phyloP scores from a whole-genome alignment of 1,140 invertebrate species.

The Augochlora pura region DNA sequence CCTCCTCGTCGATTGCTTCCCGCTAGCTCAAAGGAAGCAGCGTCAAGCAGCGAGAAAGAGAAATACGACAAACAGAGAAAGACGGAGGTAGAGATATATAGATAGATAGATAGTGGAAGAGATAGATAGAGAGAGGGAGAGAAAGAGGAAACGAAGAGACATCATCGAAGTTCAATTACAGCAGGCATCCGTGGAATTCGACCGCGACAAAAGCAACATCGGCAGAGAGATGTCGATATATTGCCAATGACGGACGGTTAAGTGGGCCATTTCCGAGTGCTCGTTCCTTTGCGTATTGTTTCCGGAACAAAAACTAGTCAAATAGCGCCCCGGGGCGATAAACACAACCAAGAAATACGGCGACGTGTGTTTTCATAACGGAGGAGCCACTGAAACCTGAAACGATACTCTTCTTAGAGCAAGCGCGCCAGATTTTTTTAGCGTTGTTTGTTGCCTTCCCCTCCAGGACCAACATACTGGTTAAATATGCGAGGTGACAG shows the following conservation, averaged over 20 bases:
- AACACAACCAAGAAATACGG: background rate
- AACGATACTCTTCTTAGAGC: background rate
- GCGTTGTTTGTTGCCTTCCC: too few relatives aligned
- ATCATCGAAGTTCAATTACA: conserved; percentile 43
- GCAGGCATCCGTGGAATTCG: conserved; percentile 24
- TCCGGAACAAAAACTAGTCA: conserved; percentile 32
- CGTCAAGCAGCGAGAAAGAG: background rate
- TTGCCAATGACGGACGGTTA: conserved; percentile 50
- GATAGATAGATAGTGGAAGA: too few relatives aligned
- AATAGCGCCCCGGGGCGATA: background rate
- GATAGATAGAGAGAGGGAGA: too few relatives aligned
- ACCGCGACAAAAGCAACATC: conserved; percentile 41
- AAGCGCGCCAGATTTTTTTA: too few relatives aligned
- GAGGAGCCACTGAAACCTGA: background rate
- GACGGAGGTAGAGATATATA: too few relatives aligned
- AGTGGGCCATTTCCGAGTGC: conserved; percentile 57
- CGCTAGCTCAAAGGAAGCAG: background rate
- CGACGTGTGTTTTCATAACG: background rate
- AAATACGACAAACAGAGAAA: too few relatives aligned
- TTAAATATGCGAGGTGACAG: too few relatives aligned
- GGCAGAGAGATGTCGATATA: conserved; percentile 48
- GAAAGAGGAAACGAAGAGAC: background rate
- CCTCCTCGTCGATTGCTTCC: conserved; percentile 10
- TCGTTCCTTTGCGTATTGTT: conserved; percentile 57
- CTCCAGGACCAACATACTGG: too few relatives aligned